A percentile compares a stretch with the other conserved stretches of the same genome.
These are phyloP conservation scores for Drymonia ruficornis DNA, from an alignment of 2,888 invertebrate species.

Conservation along the genomic window DNA sequence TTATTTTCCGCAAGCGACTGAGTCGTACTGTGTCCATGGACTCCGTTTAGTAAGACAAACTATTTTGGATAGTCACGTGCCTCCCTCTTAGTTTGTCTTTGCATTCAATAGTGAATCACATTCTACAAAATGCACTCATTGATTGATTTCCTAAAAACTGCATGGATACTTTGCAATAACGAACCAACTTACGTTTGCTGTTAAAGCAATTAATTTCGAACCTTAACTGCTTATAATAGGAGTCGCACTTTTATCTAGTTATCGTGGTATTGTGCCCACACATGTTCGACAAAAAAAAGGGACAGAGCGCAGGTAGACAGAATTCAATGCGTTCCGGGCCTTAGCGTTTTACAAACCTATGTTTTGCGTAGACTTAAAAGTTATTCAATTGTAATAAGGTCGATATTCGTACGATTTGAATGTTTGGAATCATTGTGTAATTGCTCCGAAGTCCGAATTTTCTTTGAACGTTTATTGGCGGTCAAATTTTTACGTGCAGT, in stretches of 20 bases:
- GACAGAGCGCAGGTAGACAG: slow-evolving; percentile 76
- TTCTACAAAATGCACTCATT: slow-evolving; percentile 34
- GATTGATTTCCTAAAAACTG: slow-evolving; percentile 48
- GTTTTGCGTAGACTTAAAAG: slow-evolving; percentile 12
- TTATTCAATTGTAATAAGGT: slow-evolving; percentile 37
- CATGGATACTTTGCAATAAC: slow-evolving; percentile 46
- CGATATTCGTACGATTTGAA: slow-evolving; percentile 33
- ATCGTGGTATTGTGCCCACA: slow-evolving; percentile 39
- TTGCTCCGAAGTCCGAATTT: slow-evolving; percentile 55
- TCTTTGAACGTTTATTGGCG: slow-evolving; percentile 70
- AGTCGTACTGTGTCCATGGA: no score
- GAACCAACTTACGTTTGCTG: slow-evolving; percentile 10
- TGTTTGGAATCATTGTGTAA: slow-evolving; percentile 41
- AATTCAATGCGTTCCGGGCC: slow-evolving; percentile 69
- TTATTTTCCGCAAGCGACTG: no score
- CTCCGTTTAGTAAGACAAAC: no score
- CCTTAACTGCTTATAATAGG: slow-evolving; percentile 39
- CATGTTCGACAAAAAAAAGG: slow-evolving; percentile 67
- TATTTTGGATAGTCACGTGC: no score
- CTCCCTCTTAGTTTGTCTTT: no score
- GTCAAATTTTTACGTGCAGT: slow-evolving; percentile 75
- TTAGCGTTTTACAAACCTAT: slow-evolving; percentile 37
- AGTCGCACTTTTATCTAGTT: slow-evolving; percentile 10
- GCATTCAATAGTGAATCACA: slow-evolving; percentile 33
- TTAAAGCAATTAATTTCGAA: slow-evolving; percentile 28